A percentile compares a stretch with the other conserved stretches of the same genome.
These are phyloP conservation scores for Pandemis cinnamomeana DNA, from an alignment of 2,888 invertebrate genomes.

Conservation along the genomic window DNA sequence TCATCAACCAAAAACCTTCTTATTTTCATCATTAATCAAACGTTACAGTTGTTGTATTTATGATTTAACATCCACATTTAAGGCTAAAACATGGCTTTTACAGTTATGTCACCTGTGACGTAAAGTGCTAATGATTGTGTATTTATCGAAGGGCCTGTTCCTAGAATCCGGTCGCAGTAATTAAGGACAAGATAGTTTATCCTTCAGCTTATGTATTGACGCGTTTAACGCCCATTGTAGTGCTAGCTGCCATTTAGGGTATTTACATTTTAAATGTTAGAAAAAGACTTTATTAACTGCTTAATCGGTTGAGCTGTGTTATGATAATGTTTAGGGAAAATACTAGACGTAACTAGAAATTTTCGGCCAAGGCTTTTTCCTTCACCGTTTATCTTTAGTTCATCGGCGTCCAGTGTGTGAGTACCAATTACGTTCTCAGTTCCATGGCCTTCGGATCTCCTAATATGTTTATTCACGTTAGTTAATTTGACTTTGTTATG, in stretches of 20 bases:
- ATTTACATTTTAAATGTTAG: constrained; percentile 28
- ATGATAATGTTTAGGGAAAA: constrained; percentile 1
- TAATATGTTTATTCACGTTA: background rate
- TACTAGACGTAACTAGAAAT: background rate
- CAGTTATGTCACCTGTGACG: constrained; percentile 34
- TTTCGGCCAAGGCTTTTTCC: background rate
- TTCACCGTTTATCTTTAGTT: background rate
- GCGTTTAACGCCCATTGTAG: constrained; percentile 23
- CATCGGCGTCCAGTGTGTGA: background rate
- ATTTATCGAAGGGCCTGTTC: constrained; percentile 37
- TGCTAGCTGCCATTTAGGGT: constrained; percentile 14
- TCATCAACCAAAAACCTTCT: background rate
- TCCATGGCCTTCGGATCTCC: background rate
- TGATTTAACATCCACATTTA: background rate
- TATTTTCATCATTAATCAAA: background rate
- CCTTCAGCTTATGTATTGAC: constrained; percentile 31
- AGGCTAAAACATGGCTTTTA: constrained; percentile 10
- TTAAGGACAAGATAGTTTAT: constrained; percentile 26
- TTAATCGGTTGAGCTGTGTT: background rate
- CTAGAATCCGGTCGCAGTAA: constrained; percentile 27
- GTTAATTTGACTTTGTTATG: constrained; percentile 13
- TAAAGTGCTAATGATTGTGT: constrained; percentile 21
- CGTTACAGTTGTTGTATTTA: background rate
- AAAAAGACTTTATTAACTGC: background rate
- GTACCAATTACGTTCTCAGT: background rate